These are phyloP conservation scores for Drosophila stalkeri DNA, from an alignment of 2,888 invertebrate genomes.

Conservation along the genomic window DNA sequence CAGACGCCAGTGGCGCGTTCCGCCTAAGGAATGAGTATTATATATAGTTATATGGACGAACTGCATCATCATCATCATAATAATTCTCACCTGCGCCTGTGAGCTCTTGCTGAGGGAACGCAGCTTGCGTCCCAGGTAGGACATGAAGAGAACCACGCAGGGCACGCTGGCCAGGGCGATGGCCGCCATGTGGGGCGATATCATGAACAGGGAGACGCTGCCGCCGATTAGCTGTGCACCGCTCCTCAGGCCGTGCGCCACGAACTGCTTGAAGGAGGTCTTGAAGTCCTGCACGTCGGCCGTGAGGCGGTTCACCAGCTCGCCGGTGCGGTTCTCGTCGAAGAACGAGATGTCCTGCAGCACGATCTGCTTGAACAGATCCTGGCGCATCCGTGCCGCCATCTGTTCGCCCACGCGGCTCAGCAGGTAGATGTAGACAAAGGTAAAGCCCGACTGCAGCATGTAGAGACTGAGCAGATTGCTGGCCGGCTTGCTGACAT, in stretches of 20 bases:
- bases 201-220: conserved; percentile 88
- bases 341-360: conserved; percentile 95
- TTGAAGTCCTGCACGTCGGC: conserved; percentile 98
- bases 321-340: conserved; percentile 95
- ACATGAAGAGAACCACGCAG: conserved; percentile 93
- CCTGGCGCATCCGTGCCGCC: conserved; percentile 92
- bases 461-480: conserved; percentile 84
- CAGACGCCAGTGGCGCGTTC: conserved; percentile 95
- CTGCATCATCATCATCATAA: background rate
- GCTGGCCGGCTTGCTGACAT: conserved; percentile 82
- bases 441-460: conserved; percentile 91
- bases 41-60: background rate
- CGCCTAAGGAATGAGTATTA: conserved; percentile 86
- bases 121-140: conserved; percentile 92
- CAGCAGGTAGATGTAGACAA: conserved; percentile 94
- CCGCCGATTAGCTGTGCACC: conserved; percentile 91
- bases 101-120: conserved; percentile 91
- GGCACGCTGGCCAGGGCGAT: conserved; percentile 94
- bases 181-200: conserved; percentile 96
- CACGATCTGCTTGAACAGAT: conserved; percentile 93
- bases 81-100: conserved; percentile 90
- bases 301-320: conserved; percentile 95
- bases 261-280: conserved; percentile 96
- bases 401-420: conserved; percentile 95
- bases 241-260: conserved; percentile 96